These are phyloP conservation scores for Vanessa cardui DNA, from an alignment of 2,888 invertebrate species.

Conservation along the genomic window DNA sequence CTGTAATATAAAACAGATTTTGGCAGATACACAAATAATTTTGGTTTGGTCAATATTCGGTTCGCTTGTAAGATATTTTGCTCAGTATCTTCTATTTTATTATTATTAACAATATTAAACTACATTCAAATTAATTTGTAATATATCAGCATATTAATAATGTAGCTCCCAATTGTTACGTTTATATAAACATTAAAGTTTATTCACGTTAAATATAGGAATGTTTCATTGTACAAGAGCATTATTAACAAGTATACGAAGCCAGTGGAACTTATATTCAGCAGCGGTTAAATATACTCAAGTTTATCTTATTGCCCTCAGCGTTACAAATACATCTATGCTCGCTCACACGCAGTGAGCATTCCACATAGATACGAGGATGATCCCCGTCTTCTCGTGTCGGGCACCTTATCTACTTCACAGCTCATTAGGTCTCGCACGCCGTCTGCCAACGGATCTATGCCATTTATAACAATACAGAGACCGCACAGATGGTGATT, in stretches of 20 bases:
- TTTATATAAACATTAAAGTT: neutral
- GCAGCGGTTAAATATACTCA: constrained; percentile 26
- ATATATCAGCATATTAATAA: no score
- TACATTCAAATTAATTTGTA: no score
- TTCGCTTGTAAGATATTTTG: no score
- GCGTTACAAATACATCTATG: constrained; percentile 44
- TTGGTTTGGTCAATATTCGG: neutral
- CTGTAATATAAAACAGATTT: neutral
- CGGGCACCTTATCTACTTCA: constrained; percentile 83
- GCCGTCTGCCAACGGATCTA: constrained; percentile 68
- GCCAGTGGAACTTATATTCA: constrained; percentile 5
- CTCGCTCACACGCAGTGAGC: constrained; percentile 59
- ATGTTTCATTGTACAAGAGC: neutral
- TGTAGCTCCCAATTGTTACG: neutral
- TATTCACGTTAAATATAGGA: neutral
- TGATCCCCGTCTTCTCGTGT: constrained; percentile 69
- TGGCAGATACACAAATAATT: constrained; percentile 6
- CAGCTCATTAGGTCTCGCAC: constrained; percentile 80
- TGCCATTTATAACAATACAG: constrained; percentile 79
- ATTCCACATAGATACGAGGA: constrained; percentile 68
- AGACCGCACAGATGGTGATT: constrained; percentile 69
- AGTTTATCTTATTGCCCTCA: constrained; percentile 48
- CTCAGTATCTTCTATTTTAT: no score
- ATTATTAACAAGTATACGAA: neutral
- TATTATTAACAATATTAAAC: no score